A percentile compares a stretch with the other conserved stretches of the same genome.
These are phyloP conservation scores for Phoebastria nigripes DNA, from an alignment of 2,797 vertebrate genomes.

Conservation along the genomic window DNA sequence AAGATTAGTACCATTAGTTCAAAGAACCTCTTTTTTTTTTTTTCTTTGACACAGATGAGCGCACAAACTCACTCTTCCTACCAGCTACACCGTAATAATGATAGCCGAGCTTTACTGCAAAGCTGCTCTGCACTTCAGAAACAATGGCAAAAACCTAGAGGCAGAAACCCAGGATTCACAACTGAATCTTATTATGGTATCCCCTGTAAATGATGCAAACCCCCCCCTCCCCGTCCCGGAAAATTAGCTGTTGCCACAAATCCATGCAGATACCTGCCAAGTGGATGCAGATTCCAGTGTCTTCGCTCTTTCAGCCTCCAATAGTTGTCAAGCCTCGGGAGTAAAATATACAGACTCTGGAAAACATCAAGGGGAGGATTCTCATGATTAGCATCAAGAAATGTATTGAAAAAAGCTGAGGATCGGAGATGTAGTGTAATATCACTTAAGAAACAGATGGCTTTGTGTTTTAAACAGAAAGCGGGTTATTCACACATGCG, in stretches of 20 bases:
- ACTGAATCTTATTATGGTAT: neutral
- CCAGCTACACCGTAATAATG: neutral
- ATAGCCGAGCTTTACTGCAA: neutral
- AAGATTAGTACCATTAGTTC: neutral
- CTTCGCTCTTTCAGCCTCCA: neutral
- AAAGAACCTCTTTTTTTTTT: neutral
- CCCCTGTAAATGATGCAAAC: neutral
- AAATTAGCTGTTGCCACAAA: neutral
- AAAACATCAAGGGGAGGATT: neutral
- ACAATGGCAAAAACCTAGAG: neutral
- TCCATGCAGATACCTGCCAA: neutral
- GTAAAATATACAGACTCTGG: neutral
- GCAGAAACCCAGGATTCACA: neutral
- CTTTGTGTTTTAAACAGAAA: neutral
- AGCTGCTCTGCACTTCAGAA: neutral
- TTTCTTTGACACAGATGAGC: neutral
- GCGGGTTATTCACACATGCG: rapidly evolving
- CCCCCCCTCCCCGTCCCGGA: rapidly evolving
- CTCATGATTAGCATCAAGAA: neutral
- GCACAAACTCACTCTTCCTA: too few species aligned
- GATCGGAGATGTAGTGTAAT: rapidly evolving
- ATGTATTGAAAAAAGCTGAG: neutral
- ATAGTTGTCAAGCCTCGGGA: neutral
- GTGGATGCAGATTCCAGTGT: neutral
- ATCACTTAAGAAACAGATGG: rapidly evolving